Percentiles rank a stretch among this genome's conserved stretches.
phyloP scores from a whole-genome alignment of 2,888 invertebrate genomes.

The Microchrysa polita region DNA sequence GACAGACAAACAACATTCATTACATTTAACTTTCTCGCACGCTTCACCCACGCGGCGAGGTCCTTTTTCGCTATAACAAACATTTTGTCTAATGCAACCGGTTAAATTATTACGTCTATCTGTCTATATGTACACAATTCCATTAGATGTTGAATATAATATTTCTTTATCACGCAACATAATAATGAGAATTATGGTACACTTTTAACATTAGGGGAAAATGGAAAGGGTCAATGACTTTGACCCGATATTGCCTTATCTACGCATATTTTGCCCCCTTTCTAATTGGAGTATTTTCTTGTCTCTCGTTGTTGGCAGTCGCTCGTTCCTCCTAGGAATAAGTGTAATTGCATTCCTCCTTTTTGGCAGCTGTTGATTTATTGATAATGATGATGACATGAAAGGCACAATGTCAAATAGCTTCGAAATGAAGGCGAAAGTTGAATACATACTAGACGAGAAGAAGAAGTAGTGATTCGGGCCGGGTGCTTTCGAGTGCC shows the following conservation, averaged over 20 bases:
- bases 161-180: slow-evolving; percentile 1
- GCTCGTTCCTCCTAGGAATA: no score
- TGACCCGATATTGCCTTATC: not conserved
- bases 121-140: no score
- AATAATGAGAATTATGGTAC: not conserved
- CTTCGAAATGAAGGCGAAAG: not conserved
- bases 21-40: no score
- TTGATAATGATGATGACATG: no score
- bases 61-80: no score
- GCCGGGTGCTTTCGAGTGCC: not conserved
- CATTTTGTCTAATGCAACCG: no score
- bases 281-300: not conserved
- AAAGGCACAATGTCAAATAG: not conserved
- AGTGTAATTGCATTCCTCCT: no score
- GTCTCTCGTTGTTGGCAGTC: not conserved
- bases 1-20: no score
- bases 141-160: not conserved
- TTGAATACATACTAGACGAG: no score
- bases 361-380: no score
- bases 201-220: not conserved
- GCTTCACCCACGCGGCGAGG: no score
- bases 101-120: no score
- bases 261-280: slow-evolving; percentile 1
- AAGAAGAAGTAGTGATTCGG: not conserved
- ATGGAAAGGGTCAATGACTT: slow-evolving; percentile 1